Evolutionary conservation across 2,888 invertebrate genomes (phyloP).

Genomic region (Drosophila cognata): DNA sequence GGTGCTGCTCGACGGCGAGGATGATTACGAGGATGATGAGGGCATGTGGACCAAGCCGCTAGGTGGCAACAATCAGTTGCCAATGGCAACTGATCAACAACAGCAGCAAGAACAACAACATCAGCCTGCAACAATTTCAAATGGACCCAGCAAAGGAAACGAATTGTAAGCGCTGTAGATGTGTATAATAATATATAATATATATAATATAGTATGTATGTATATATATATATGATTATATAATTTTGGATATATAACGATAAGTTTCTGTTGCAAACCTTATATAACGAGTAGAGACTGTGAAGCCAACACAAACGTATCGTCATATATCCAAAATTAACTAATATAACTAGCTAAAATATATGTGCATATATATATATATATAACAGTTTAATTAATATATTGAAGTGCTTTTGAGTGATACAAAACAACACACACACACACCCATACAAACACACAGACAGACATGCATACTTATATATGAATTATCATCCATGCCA

Average conservation of each 20-base stretch:
- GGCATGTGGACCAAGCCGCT: slow-evolving; percentile 83
- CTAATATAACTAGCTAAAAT: slow-evolving; percentile 14
- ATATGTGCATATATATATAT: slow-evolving; percentile 16
- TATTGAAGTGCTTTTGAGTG: slow-evolving; percentile 60
- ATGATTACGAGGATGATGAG: slow-evolving; percentile 81
- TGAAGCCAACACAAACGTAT: slow-evolving; percentile 47
- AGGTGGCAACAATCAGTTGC: slow-evolving; percentile 58
- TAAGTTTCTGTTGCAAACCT: slow-evolving; percentile 14
- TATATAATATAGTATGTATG: background rate
- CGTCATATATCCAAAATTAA: slow-evolving; percentile 51
- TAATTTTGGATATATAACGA: too few species aligned
- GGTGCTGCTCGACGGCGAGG: slow-evolving; percentile 73
- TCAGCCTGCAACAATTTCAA: slow-evolving; percentile 48
- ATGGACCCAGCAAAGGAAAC: slow-evolving; percentile 72
- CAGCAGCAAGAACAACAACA: slow-evolving; percentile 25
- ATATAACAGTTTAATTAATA: slow-evolving; percentile 28
- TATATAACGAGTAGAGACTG: slow-evolving; percentile 69
- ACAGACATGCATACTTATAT: background rate
- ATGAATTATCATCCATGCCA: slow-evolving; percentile 22
- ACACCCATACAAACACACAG: slow-evolving; percentile 3
- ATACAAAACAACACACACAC: slow-evolving; percentile 41
- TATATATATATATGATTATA: background rate
- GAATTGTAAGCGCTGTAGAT: slow-evolving; percentile 68
- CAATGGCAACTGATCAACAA: slow-evolving; percentile 39
- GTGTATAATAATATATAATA: background rate